phyloP scores from a whole-genome alignment of 64 coral and sea anemone species.

The Montipora cactus region DNA sequence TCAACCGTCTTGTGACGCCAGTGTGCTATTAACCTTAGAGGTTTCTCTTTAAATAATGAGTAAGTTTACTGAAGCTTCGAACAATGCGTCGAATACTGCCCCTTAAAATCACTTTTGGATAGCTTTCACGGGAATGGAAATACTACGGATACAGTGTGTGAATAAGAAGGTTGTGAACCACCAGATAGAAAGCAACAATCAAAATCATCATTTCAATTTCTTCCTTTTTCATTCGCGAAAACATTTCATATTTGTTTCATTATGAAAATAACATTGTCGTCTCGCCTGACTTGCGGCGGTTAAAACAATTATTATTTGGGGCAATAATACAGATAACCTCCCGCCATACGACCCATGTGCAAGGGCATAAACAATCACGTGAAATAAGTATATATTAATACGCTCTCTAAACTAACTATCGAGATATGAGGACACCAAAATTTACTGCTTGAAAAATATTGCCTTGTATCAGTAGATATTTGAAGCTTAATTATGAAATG shows the following conservation, averaged over 20 bases:
- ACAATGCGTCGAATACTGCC: neutral
- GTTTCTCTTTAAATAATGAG: neutral
- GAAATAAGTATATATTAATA: neutral
- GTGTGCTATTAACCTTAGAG: neutral
- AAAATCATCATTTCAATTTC: neutral
- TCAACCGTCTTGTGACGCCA: constrained; percentile 1
- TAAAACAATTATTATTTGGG: neutral
- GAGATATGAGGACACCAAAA: neutral
- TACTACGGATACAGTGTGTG: neutral
- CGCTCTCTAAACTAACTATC: neutral
- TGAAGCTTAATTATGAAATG: neutral
- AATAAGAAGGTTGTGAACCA: neutral
- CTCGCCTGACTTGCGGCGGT: neutral
- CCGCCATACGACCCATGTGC: neutral
- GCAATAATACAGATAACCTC: neutral
- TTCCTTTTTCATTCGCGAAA: neutral
- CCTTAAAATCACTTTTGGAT: neutral
- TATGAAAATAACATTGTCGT: neutral
- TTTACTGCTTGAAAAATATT: neutral
- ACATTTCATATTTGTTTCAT: neutral
- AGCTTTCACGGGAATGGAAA: neutral
- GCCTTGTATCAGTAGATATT: neutral
- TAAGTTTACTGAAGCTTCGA: neutral
- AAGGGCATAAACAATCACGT: constrained; percentile 24
- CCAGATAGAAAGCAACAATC: neutral